phyloP scores from a whole-genome alignment of 2,113 vertebrate genomes.

The Erythrocercus mccallii region DNA sequence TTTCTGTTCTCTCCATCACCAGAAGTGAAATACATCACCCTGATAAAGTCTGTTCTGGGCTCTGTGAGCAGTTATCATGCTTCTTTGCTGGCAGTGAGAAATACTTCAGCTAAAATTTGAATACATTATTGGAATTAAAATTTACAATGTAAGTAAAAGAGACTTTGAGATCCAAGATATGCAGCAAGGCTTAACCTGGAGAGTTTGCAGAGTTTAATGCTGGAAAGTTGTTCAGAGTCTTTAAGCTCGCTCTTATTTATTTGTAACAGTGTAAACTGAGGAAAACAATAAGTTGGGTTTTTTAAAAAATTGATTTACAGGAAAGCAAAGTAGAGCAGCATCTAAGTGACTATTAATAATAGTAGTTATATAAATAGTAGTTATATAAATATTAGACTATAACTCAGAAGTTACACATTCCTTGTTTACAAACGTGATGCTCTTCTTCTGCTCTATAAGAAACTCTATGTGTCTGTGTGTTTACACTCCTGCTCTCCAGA shows the following conservation, averaged over 20 bases:
- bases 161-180: neutral
- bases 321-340: neutral
- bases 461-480: neutral
- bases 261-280: neutral
- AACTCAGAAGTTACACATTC: neutral
- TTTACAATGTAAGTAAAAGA: neutral
- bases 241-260: neutral
- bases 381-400: neutral
- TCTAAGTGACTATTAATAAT: neutral
- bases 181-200: neutral
- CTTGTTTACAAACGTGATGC: neutral
- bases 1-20: neutral
- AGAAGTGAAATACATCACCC: neutral
- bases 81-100: neutral
- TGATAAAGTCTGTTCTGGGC: neutral
- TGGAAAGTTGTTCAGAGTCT: neutral
- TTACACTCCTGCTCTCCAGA: neutral
- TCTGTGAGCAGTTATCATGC: neutral
- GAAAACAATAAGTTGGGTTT: neutral
- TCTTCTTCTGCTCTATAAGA: neutral
- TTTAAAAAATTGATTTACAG: neutral
- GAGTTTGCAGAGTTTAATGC: neutral
- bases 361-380: neutral
- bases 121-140: neutral
- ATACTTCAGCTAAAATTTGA: neutral